These are phyloP conservation scores for Nixonia krombeini DNA, from an alignment of 1,140 invertebrate species.

Conservation along the genomic window DNA sequence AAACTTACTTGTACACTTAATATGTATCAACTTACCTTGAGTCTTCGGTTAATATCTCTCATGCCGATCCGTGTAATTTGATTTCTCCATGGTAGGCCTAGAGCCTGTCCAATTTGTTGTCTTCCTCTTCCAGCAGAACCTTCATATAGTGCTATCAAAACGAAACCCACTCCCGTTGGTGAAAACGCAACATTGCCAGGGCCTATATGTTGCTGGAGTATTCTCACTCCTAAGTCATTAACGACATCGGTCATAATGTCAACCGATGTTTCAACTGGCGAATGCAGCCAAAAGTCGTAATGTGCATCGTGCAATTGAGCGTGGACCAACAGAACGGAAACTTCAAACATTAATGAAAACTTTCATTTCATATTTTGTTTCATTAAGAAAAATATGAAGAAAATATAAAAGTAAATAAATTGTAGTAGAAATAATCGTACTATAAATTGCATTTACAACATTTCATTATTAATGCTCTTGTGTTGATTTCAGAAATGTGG, in stretches of 20 bases:
- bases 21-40: constrained; percentile 81
- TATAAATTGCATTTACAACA: neutral
- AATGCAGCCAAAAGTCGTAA: constrained; percentile 50
- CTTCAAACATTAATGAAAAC: constrained; percentile 17
- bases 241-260: constrained; percentile 84
- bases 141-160: constrained; percentile 83
- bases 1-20: no score
- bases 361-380: constrained; percentile 6
- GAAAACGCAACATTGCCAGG: constrained; percentile 89
- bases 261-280: constrained; percentile 68
- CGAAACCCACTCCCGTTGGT: constrained; percentile 83
- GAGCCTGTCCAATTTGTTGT: constrained; percentile 77
- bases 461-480: neutral
- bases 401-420: neutral
- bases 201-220: constrained; percentile 73
- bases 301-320: constrained; percentile 43
- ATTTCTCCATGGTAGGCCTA: constrained; percentile 79
- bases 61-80: constrained; percentile 82
- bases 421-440: neutral
- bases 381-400: no score
- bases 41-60: constrained; percentile 82
- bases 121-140: constrained; percentile 79
- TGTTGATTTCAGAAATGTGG: no score
- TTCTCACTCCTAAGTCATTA: constrained; percentile 80
- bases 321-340: constrained; percentile 25